Conservation (phyloP, 2,888 invertebrate species). For the Drosophila vallismaia region DNA sequence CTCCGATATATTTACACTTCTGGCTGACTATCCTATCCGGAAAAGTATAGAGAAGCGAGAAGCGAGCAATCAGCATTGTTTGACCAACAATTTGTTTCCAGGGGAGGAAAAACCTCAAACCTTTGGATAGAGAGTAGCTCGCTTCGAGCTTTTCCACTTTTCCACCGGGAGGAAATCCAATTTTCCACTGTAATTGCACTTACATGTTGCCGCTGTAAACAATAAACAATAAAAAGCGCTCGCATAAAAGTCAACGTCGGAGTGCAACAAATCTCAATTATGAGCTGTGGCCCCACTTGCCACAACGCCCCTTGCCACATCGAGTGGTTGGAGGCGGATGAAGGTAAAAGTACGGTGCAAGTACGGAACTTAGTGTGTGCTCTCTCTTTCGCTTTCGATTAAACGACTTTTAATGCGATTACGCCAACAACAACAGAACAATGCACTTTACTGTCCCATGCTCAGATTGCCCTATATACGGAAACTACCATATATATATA, state of each 20-base stretch:
- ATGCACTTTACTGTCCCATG: constrained; percentile 58
- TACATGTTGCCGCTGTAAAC: constrained; percentile 72
- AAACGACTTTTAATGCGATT: constrained; percentile 77
- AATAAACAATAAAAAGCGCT: constrained; percentile 68
- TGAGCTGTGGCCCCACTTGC: constrained; percentile 46
- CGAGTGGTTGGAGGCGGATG: background rate
- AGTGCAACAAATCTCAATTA: constrained; percentile 77
- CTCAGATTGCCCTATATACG: constrained; percentile 54
- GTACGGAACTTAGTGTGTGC: constrained; percentile 8
- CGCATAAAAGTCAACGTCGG: constrained; percentile 68
- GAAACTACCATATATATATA: background rate
- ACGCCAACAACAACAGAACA: constrained; percentile 58
- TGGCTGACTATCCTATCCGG: constrained; percentile 5
- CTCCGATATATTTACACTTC: constrained; percentile 1
- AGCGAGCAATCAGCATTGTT: constrained; percentile 41
- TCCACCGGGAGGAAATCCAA: constrained; percentile 59
- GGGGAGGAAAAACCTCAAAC: constrained; percentile 14
- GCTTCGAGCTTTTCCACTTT: too few species aligned
- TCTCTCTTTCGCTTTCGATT: constrained; percentile 68
- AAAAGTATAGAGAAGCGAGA: background rate
- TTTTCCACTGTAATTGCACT: constrained; percentile 73
- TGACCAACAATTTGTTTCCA: constrained; percentile 37
- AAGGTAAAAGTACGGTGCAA: background rate
- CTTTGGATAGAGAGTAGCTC: constrained; percentile 2
- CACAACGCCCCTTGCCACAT: constrained; percentile 17